Evolutionary conservation across 2,113 vertebrate species (phyloP).

Genomic region (Struthidea cinerea): DNA sequence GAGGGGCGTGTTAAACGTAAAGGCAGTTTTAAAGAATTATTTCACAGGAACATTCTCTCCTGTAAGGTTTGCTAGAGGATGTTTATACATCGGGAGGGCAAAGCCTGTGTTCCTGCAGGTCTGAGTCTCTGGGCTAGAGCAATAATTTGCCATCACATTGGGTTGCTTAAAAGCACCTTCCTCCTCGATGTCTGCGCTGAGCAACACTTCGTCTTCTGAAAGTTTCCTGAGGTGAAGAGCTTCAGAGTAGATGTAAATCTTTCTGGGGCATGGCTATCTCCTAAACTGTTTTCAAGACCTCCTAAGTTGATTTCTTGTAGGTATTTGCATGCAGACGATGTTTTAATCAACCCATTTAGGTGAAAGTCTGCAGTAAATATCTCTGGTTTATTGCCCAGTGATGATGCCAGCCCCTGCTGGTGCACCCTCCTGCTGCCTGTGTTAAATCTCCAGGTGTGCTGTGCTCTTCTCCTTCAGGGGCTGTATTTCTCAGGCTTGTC

Average conservation of each 20-base stretch:
- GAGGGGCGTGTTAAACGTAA: accelerated
- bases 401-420: background rate
- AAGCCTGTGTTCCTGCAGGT: background rate
- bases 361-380: background rate
- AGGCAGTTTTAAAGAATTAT: background rate
- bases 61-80: background rate
- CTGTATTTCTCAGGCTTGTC: background rate
- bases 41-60: background rate
- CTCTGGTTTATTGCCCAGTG: background rate
- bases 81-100: background rate
- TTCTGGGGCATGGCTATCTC: background rate
- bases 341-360: background rate
- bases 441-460: background rate
- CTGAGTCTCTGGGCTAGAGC: background rate
- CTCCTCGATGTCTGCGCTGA: background rate
- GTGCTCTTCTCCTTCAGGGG: background rate
- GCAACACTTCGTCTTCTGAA: background rate
- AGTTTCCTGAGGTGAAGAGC: background rate
- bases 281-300: background rate
- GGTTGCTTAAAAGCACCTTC: background rate
- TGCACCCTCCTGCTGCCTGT: background rate
- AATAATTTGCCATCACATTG: background rate
- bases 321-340: accelerated
- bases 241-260: background rate
- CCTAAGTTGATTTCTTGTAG: background rate